Evolutionary conservation across 2,797 vertebrate species (phyloP).

Genomic region (Onychomys arenicola): DNA sequence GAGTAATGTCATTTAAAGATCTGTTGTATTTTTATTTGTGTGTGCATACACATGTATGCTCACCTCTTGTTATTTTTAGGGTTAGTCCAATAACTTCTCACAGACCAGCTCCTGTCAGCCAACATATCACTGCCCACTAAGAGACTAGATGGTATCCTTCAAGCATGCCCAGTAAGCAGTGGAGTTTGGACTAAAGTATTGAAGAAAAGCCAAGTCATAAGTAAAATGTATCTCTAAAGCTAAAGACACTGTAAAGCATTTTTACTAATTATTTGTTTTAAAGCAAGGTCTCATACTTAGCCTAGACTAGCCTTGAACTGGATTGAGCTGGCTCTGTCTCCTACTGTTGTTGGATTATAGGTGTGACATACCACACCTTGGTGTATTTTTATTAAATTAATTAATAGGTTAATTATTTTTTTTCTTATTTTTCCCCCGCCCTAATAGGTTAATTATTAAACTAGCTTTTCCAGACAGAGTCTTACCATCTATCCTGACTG

Average conservation of each 20-base stretch:
- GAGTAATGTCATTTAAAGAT: background rate
- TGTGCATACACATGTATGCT: background rate
- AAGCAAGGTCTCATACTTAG: background rate
- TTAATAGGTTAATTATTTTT: background rate
- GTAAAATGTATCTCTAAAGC: conserved; percentile 25
- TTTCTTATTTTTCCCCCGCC: no score
- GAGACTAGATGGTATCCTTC: background rate
- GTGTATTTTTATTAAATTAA: background rate
- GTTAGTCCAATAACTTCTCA: background rate
- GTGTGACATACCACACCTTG: background rate
- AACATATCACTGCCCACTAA: background rate
- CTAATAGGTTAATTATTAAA: background rate
- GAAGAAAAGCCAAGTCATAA: conserved; percentile 7
- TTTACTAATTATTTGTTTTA: background rate
- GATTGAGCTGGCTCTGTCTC: background rate
- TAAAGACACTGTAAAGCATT: background rate
- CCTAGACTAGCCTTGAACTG: background rate
- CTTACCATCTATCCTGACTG: background rate
- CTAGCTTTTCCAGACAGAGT: background rate
- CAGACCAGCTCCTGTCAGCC: background rate
- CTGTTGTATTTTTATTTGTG: background rate
- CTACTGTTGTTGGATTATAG: background rate
- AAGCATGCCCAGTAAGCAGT: background rate
- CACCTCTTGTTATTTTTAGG: background rate
- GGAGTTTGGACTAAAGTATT: background rate